These are phyloP conservation scores for Popillia japonica DNA, from an alignment of 1,140 invertebrate genomes.

Conservation along the genomic window DNA sequence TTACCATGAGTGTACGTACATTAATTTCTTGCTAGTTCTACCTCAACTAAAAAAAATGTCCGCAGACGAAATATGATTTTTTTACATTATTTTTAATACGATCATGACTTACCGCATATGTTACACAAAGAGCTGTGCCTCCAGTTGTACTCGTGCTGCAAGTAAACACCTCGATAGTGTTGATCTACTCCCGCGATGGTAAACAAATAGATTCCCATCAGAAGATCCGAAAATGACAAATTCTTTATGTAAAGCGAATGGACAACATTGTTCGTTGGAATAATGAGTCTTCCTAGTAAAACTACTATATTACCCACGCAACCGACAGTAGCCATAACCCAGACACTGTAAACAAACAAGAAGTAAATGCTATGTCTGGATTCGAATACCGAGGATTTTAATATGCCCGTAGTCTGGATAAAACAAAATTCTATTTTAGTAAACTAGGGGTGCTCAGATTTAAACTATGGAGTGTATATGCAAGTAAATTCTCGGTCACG, in stretches of 20 bases:
- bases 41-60: no score
- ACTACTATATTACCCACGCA: constrained; percentile 71
- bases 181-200: constrained; percentile 71
- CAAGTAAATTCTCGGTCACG: no score
- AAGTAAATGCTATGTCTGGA: no score
- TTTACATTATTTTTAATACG: no score
- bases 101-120: constrained; percentile 61
- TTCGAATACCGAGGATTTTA: no score
- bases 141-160: constrained; percentile 68
- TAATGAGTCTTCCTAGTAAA: constrained; percentile 66
- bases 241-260: constrained; percentile 71
- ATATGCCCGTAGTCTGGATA: no score
- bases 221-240: constrained; percentile 71
- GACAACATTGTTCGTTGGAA: constrained; percentile 63
- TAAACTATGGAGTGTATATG: no score
- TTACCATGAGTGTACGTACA: no score
- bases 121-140: constrained; percentile 66
- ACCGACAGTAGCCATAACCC: constrained; percentile 72
- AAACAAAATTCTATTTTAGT: no score
- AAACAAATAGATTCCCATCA: constrained; percentile 75
- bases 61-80: no score
- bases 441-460: no score
- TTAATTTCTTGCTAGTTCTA: no score
- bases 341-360: constrained; percentile 64
- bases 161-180: constrained; percentile 68